Evolutionary conservation across 1,140 invertebrate genomes (phyloP), one percentile per base, ranked within the genome.

Genomic region (Cydia amplana): DNA sequence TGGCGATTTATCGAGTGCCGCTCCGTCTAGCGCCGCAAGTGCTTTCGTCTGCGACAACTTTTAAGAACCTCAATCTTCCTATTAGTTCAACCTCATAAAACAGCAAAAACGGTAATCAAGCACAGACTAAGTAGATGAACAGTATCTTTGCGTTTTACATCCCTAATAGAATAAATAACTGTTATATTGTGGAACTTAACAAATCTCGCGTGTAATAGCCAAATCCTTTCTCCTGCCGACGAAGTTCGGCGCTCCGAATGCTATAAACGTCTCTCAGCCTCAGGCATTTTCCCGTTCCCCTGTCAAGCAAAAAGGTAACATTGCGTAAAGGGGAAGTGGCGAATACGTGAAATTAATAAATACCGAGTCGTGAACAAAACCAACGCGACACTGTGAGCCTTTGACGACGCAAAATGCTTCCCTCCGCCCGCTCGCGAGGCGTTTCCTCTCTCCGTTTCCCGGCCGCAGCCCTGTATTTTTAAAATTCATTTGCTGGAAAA

Each of bases 1-100:
- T 86, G 76, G 78, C 83, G 83, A 83, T 87, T 81, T 83, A 83
- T 84, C 77, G 78, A 76, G 32, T 81, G 82, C 80, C 83, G 82
- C 80, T 83, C 82, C 74, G 85, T 87, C 87, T 87, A 86, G 79
- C 81, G 76, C 77, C 77, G 32, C 28, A 36, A 70, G 65, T 70
- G 32, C 65, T 70, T 70, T 70, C 28, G 65, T 70, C 65, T 70
- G 32, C 36, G 32, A n/a, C 32, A 36, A 28, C 1, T 70, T 40
- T 70, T 18, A 43, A 70, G 32, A 36, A n/a, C 28, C 28, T 70
- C n/a, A 70, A 18, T 70, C 32, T 40, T 40, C 18, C 55, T 60
- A 36, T 40, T 36, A 70, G 7, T 18, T 18, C 28, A 40, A 70
- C 28, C 32, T 70, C 14, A 40, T 18, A 70, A 70, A 70, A 70